A percentile compares a stretch with the other conserved stretches of the same genome.
These are phyloP conservation scores for Typhlichthys subterraneus DNA, from an alignment of 2,797 vertebrate species.

Conservation along the genomic window DNA sequence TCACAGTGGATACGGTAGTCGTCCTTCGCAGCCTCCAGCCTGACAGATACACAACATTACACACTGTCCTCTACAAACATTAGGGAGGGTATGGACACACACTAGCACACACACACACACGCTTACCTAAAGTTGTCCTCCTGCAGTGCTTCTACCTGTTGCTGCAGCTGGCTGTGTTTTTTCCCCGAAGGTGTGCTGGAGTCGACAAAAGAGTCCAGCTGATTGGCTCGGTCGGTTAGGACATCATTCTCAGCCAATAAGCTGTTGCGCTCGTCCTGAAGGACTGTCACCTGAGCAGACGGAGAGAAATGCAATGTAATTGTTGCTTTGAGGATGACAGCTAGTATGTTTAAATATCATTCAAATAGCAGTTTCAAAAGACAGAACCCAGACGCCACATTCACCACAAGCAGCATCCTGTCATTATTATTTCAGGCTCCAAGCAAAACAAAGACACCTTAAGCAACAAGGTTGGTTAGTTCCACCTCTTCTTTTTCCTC, in stretches of 20 bases:
- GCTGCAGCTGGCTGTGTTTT: slow-evolving; percentile 90
- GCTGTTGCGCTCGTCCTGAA: slow-evolving; percentile 94
- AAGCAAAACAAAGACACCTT: slow-evolving; percentile 37
- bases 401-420: slow-evolving; percentile 14
- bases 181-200: slow-evolving; percentile 87
- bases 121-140: slow-evolving; percentile 96
- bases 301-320: slow-evolving; percentile 12
- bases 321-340: not conserved
- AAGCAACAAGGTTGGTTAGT: slow-evolving; percentile 46
- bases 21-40: slow-evolving; percentile 97
- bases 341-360: not conserved
- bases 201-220: slow-evolving; percentile 91
- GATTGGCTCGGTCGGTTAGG: slow-evolving; percentile 91
- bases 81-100: not conserved
- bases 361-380: slow-evolving; percentile 8
- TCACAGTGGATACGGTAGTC: slow-evolving; percentile 98
- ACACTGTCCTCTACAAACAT: not conserved
- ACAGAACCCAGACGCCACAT: slow-evolving; percentile 3
- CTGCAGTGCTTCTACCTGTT: slow-evolving; percentile 90
- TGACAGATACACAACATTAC: slow-evolving; percentile 47
- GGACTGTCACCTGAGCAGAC: slow-evolving; percentile 84
- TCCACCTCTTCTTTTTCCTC: slow-evolving; percentile 8
- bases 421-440: slow-evolving; percentile 51
- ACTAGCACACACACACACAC: not conserved
- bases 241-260: slow-evolving; percentile 93